phyloP scores from a whole-genome alignment of 2,888 invertebrate genomes.

The Polydesmus complanatus region DNA sequence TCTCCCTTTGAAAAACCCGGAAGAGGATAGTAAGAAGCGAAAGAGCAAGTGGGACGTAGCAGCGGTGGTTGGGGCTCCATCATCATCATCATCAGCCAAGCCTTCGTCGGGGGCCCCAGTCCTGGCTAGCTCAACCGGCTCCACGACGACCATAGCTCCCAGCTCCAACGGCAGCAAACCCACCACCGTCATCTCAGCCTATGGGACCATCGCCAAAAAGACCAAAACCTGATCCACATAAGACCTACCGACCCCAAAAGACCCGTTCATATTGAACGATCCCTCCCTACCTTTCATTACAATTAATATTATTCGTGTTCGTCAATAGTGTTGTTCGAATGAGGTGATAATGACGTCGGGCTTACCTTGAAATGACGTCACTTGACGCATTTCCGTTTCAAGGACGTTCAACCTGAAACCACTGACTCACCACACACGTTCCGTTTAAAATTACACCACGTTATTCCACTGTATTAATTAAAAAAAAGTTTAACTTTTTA shows the following conservation, averaged over 20 bases:
- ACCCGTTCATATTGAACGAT: too few species aligned
- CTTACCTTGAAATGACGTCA: not conserved
- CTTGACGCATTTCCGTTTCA: not conserved
- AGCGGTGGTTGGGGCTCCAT: conserved; percentile 79
- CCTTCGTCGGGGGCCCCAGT: conserved; percentile 33
- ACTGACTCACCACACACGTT: too few species aligned
- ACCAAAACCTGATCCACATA: conserved; percentile 15
- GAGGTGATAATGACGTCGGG: not conserved
- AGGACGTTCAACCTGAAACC: conserved; percentile 16
- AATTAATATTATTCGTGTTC: too few species aligned
- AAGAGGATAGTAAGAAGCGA: conserved; percentile 33
- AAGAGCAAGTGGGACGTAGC: conserved; percentile 88
- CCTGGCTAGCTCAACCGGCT: conserved; percentile 37
- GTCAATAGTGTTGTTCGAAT: not conserved
- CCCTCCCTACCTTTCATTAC: too few species aligned
- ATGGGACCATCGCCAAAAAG: conserved; percentile 78
- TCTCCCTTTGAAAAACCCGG: too few species aligned
- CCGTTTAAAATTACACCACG: too few species aligned
- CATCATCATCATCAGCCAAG: conserved; percentile 20
- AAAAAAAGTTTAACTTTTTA: too few species aligned
- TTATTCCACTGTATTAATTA: too few species aligned
- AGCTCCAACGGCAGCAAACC: conserved; percentile 79
- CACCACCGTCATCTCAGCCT: conserved; percentile 84
- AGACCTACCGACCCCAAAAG: too few species aligned
- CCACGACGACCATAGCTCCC: conserved; percentile 28